Percentiles rank a stretch among this genome's conserved stretches.
phyloP scores from a whole-genome alignment of 2,888 invertebrate species.

The Drosophila setosimentum region DNA sequence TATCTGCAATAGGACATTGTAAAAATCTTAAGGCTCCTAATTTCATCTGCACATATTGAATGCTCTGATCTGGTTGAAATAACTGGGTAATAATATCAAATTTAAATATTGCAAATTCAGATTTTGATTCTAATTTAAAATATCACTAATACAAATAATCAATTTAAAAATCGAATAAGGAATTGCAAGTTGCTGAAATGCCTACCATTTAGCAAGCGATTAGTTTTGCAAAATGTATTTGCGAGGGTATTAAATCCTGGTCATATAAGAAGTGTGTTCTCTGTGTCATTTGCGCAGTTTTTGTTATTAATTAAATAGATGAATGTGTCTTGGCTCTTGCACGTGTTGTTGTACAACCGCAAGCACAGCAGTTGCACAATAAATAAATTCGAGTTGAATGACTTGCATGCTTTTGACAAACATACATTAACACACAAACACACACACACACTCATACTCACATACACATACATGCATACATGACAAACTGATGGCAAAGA shows the following conservation, averaged over 20 bases:
- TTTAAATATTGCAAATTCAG: not conserved
- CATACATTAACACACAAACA: conserved; percentile 22
- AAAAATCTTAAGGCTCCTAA: not conserved
- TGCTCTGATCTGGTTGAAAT: not conserved
- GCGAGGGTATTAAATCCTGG: conserved; percentile 9
- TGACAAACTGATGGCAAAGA: conserved; percentile 40
- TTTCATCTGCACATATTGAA: not conserved
- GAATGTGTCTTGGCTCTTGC: conserved; percentile 57
- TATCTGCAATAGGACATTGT: too few species aligned
- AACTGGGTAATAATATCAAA: not conserved
- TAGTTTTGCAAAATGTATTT: not conserved
- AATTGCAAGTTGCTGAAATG: not conserved
- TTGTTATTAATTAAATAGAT: conserved; percentile 73
- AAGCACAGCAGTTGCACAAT: conserved; percentile 58
- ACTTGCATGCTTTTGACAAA: conserved; percentile 68
- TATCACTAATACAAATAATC: not conserved
- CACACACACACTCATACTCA: not conserved
- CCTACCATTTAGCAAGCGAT: not conserved
- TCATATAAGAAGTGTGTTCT: conserved; percentile 1
- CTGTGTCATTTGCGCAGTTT: conserved; percentile 46
- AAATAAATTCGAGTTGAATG: conserved; percentile 74
- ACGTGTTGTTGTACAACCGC: conserved; percentile 28
- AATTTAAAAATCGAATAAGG: not conserved
- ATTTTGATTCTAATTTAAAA: not conserved
- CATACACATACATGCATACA: not conserved